Conservation (phyloP, 2,113 vertebrate genomes). For the Suricata suricatta region DNA sequence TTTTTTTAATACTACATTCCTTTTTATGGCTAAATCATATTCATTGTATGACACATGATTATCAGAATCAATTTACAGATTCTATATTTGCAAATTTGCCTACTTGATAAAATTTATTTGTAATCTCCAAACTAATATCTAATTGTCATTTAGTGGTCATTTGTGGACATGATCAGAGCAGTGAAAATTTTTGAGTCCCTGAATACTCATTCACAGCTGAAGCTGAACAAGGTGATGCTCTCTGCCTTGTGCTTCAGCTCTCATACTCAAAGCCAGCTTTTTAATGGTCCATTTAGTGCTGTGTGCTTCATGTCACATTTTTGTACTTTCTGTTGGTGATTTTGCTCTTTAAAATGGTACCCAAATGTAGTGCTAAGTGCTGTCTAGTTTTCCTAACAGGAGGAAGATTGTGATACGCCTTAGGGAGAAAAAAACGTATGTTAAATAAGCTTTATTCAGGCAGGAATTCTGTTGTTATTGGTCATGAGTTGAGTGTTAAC, state of each 20-base stretch:
- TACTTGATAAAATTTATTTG: neutral
- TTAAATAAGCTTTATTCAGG: conserved; percentile 9
- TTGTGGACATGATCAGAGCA: neutral
- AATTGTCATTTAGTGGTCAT: neutral
- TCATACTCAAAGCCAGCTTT: neutral
- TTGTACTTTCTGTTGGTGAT: neutral
- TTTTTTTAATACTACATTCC: neutral
- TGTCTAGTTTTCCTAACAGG: neutral
- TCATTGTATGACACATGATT: neutral
- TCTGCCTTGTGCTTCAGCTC: neutral
- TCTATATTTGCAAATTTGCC: neutral
- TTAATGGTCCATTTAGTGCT: neutral
- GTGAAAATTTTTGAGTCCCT: neutral
- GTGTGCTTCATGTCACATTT: neutral
- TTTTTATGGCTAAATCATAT: neutral
- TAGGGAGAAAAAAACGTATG: neutral
- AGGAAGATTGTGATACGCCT: neutral
- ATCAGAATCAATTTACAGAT: neutral
- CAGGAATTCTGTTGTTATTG: neutral
- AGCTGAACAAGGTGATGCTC: neutral
- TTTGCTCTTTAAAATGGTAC: neutral
- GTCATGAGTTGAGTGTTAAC: neutral
- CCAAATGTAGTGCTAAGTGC: neutral
- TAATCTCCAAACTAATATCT: neutral
- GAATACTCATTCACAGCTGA: neutral